Percentiles rank a stretch among this genome's conserved stretches.
phyloP scores from a whole-genome alignment of 2,113 vertebrate species.

The Hemichromis elongatus region DNA sequence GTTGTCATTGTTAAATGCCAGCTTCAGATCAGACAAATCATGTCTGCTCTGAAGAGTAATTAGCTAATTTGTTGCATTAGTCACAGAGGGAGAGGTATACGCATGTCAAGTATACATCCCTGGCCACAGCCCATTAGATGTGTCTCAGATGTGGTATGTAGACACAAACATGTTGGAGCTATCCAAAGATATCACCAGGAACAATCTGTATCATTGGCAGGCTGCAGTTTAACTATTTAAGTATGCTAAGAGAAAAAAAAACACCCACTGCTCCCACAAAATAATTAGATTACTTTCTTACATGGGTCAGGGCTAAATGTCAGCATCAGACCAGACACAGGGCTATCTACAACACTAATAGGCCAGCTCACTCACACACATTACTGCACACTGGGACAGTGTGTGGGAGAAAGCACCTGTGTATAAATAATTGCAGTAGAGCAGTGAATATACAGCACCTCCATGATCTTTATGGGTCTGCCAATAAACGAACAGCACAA shows the following conservation, averaged over 20 bases:
- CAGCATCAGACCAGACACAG: neutral
- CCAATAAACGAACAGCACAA: neutral
- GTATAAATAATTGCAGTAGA: neutral
- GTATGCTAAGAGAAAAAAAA: neutral
- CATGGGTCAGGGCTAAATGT: conserved; percentile 21
- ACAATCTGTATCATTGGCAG: neutral
- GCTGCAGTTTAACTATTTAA: neutral
- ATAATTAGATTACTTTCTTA: conserved; percentile 6
- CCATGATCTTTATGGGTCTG: neutral
- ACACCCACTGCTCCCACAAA: neutral
- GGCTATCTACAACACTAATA: neutral
- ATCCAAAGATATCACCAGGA: neutral
- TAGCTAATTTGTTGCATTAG: neutral
- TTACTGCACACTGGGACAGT: neutral
- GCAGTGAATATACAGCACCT: neutral
- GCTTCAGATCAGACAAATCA: neutral
- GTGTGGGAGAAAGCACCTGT: neutral
- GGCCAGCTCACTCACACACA: neutral
- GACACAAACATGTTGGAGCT: neutral
- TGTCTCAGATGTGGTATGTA: neutral
- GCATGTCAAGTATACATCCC: neutral
- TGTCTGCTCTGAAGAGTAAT: neutral
- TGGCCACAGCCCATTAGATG: neutral
- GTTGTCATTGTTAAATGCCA: conserved; percentile 19
- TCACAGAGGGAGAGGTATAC: neutral